Evolutionary conservation across 2,797 vertebrate species (phyloP).

Genomic region (Leptoclinus maculatus): DNA sequence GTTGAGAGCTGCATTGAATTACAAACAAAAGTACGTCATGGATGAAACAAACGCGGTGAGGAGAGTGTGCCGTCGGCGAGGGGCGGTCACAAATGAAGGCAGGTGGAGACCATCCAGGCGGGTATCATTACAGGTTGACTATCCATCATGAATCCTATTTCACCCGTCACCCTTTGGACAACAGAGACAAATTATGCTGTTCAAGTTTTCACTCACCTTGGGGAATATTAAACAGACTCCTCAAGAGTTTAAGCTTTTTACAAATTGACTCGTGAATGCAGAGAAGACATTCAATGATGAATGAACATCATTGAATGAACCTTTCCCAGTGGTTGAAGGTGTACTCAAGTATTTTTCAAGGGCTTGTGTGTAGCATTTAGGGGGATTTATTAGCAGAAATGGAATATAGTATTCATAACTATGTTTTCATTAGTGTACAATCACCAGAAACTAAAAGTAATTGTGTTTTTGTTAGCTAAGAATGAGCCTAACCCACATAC

Average conservation of each 20-base stretch:
- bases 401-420: no score
- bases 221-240: not conserved
- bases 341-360: no score
- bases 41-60: constrained; percentile 4
- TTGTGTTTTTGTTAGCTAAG: no score
- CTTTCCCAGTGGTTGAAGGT: no score
- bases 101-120: constrained; percentile 7
- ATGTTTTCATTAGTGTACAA: no score
- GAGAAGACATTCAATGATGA: constrained; percentile 10
- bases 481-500: no score
- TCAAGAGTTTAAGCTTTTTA: constrained; percentile 6
- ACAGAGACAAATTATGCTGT: not conserved
- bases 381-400: no score
- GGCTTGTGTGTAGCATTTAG: no score
- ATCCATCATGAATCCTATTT: constrained; percentile 32
- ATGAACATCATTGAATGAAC: no score
- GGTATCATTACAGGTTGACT: constrained; percentile 33
- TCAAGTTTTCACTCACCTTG: not conserved
- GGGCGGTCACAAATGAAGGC: constrained; percentile 14
- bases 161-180: not conserved
- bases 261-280: not conserved
- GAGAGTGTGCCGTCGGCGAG: not conserved
- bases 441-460: no score
- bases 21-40: constrained; percentile 1
- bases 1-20: constrained; percentile 8